Conservation (phyloP, 2,888 invertebrate species). For the Gortyna flavago region DNA sequence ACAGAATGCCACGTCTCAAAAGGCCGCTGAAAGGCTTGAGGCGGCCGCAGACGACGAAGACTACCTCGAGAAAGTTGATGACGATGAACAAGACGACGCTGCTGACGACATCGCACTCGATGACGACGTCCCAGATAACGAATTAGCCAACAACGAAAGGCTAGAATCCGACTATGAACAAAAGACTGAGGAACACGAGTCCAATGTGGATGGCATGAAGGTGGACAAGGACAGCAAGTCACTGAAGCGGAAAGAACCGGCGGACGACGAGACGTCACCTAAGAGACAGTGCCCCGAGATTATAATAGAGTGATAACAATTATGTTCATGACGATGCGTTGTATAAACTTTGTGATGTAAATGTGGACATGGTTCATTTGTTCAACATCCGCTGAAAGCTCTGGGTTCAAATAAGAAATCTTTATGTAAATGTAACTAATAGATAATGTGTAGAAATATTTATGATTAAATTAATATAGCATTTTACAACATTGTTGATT, state of each 20-base stretch:
- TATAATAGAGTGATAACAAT: constrained; percentile 79
- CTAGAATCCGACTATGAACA: constrained; percentile 69
- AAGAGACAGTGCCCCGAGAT: constrained; percentile 86
- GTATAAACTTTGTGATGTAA: constrained; percentile 75
- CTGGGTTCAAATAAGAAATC: constrained; percentile 74
- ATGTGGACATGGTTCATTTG: constrained; percentile 75
- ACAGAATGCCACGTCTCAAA: constrained; percentile 77
- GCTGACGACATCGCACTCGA: constrained; percentile 65
- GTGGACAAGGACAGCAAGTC: constrained; percentile 76
- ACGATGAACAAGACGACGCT: constrained; percentile 66
- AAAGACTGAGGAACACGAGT: constrained; percentile 77
- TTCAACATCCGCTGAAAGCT: constrained; percentile 75
- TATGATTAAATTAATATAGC: constrained; percentile 83
- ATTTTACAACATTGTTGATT: constrained; percentile 79
- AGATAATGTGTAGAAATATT: constrained; percentile 82
- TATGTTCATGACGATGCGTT: constrained; percentile 60
- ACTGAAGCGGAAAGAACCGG: constrained; percentile 82
- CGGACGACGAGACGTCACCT: constrained; percentile 80
- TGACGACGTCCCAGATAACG: constrained; percentile 62
- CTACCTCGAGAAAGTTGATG: constrained; percentile 74
- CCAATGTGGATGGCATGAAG: constrained; percentile 73
- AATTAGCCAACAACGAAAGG: constrained; percentile 68
- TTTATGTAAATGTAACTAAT: constrained; percentile 77
- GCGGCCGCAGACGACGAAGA: constrained; percentile 78
- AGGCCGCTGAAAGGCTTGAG: constrained; percentile 82